Conservation (phyloP, 2,113 vertebrate species). For the Ceyx margarethae region DNA sequence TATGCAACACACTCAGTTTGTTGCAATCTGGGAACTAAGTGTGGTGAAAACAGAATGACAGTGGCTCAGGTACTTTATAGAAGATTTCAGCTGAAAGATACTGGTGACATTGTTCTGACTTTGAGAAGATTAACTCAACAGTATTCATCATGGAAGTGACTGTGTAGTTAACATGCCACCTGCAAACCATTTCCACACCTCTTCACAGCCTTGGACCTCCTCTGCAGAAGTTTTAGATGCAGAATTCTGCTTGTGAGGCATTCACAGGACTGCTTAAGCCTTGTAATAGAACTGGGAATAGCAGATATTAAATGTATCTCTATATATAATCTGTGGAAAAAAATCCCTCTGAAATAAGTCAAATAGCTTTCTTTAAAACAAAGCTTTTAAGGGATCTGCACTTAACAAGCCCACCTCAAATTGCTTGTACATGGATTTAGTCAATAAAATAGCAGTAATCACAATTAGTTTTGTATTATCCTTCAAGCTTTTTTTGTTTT, state of each 20-base stretch:
- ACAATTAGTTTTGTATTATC: neutral
- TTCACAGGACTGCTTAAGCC: neutral
- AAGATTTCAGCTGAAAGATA: neutral
- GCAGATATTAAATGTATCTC: neutral
- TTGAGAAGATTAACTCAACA: neutral
- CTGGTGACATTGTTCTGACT: neutral
- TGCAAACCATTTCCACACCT: neutral
- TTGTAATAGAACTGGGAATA: neutral
- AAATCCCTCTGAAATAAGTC: neutral
- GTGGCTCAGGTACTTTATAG: neutral
- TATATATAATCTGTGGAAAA: neutral
- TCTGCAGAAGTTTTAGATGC: neutral
- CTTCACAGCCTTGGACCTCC: neutral
- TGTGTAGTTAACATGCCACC: neutral
- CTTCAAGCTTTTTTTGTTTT: neutral
- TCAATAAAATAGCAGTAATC: neutral
- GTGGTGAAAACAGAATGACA: neutral
- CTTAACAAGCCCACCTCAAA: neutral
- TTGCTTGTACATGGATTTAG: neutral
- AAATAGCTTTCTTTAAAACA: neutral
- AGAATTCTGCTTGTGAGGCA: neutral
- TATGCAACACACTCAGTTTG: neutral
- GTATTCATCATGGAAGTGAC: neutral
- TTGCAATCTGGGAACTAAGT: neutral
- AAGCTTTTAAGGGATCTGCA: neutral